phyloP scores from a whole-genome alignment of 2,113 vertebrate species.

The Pyrgilauda ruficollis region DNA sequence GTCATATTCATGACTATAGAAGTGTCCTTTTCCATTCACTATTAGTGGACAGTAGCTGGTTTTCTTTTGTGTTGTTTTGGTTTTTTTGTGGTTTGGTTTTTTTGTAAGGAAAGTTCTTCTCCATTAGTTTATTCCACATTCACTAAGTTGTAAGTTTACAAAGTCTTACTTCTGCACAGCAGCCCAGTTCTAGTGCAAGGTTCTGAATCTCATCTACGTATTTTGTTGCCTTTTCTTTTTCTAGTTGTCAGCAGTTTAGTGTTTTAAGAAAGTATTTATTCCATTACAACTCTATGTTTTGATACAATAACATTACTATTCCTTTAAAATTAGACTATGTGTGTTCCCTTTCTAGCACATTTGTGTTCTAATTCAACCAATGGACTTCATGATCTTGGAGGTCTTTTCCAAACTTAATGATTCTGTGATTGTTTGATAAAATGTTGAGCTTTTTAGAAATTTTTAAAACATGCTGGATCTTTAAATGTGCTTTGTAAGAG shows the following conservation, averaged over 20 bases:
- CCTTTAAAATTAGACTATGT: not conserved
- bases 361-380: not conserved
- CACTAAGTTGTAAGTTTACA: not conserved
- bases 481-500: not conserved
- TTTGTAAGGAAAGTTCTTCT: not conserved
- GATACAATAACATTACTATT: not conserved
- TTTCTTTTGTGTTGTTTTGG: not conserved
- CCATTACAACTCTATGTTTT: not conserved
- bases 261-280: not conserved
- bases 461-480: not conserved
- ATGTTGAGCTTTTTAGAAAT: not conserved
- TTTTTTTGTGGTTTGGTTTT: not conserved
- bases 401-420: not conserved
- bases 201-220: not conserved
- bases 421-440: not conserved
- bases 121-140: not conserved
- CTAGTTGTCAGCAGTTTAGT: not conserved
- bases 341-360: not conserved
- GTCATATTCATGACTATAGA: not conserved
- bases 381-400: not conserved
- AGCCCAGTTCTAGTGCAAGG: not conserved
- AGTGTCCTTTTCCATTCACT: not conserved
- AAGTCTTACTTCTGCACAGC: not conserved
- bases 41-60: not conserved
- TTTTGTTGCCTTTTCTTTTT: not conserved